Conservation (phyloP, 1,140 invertebrate species). For the Megathymus violae region DNA sequence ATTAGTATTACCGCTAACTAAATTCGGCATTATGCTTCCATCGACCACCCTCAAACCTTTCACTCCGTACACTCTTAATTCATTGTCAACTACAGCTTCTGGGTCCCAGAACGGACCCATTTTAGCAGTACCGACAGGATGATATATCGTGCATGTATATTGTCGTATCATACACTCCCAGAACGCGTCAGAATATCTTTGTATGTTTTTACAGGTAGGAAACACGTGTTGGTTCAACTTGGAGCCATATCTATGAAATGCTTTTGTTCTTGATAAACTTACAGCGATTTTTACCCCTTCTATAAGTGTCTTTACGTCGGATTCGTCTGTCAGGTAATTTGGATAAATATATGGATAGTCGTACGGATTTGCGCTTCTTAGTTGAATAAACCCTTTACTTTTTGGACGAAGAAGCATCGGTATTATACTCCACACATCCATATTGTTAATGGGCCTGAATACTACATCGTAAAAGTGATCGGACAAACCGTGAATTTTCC, state of each 20-base stretch:
- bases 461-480: slow-evolving; percentile 89
- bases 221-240: slow-evolving; percentile 87
- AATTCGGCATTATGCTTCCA: slow-evolving; percentile 92
- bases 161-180: slow-evolving; percentile 93
- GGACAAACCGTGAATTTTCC: slow-evolving; percentile 91
- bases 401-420: slow-evolving; percentile 93
- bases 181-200: slow-evolving; percentile 88
- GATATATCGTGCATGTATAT: slow-evolving; percentile 92
- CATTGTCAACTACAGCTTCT: slow-evolving; percentile 94
- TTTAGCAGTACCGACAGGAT: slow-evolving; percentile 95
- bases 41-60: slow-evolving; percentile 92
- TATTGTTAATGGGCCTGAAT: slow-evolving; percentile 89
- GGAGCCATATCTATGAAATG: slow-evolving; percentile 89
- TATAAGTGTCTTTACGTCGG: slow-evolving; percentile 91
- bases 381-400: slow-evolving; percentile 91
- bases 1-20: slow-evolving; percentile 93
- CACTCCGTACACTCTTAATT: slow-evolving; percentile 91
- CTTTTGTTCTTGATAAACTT: slow-evolving; percentile 88
- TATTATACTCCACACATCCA: slow-evolving; percentile 93
- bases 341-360: slow-evolving; percentile 97
- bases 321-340: slow-evolving; percentile 93
- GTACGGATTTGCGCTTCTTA: slow-evolving; percentile 93
- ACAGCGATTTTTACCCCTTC: slow-evolving; percentile 93
- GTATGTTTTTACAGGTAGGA: slow-evolving; percentile 88
- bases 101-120: slow-evolving; percentile 95